Base-by-base conservation (phyloP, 1,140 invertebrate genomes). In the Zaprionus ornatus region DNA sequence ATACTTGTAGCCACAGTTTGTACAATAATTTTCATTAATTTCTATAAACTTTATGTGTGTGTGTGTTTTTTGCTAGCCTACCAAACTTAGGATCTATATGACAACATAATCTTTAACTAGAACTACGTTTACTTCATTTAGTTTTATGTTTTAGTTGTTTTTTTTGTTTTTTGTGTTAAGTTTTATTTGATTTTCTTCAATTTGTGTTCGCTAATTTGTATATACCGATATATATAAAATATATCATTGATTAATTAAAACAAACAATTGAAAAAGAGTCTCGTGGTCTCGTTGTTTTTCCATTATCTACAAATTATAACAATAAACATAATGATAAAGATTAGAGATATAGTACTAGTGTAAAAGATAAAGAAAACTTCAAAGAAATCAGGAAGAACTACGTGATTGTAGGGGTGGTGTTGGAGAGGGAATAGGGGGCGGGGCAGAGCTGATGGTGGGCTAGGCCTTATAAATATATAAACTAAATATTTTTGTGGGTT, bases 201-300 rank as follows among this genome's bases (percentile, higher is more conserved):
- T 67, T 84, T 74, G 32, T 57, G 72, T 81, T 71, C 68, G 75
- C 52, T 67, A 66, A 81, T 81, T 74, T 62, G 81, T 59, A 62
- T 35, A 54, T 15, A 9, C n/a, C 15, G 21, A 25, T 54, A 54
- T 25, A 50, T 19, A 12, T n/a, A 23, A 23, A 15, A 40, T 23
- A 25, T 69, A 37, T 62, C 15, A 57, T 60, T 60, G 70, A 57
- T 69, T 45, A 80, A 90, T 69, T 67, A 70, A 90, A 76, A 86
- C 59, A 87, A 82, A 82, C 64, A 84, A 83, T 77, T 86, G 52
- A 82, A 80, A 79, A 79, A 74, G 90, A 91, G 90, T 91, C 90
- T 91, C 90, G 82, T 91, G 74, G 86, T 91, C 90, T 91, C 90
- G 77, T 91, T 82, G 74, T 72, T 84, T 75, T 69, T 66, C 42